Evolutionary conservation across 2,797 vertebrate species (phyloP), one percentile per base, ranked within the genome.

Genomic region (Manis crassicaudata): DNA sequence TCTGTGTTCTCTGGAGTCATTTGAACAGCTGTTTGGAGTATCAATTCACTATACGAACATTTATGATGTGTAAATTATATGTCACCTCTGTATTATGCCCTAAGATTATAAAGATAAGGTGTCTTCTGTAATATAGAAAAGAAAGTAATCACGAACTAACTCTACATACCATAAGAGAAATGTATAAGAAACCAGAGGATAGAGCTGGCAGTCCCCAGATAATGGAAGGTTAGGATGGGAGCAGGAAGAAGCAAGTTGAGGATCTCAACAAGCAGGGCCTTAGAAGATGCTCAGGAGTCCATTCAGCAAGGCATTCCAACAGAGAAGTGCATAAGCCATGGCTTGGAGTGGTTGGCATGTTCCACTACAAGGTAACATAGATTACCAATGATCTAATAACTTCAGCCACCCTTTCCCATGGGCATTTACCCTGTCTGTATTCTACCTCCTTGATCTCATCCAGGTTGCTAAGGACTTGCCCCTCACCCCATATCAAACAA

Each of bases 41-140:
- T 68, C 68, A 18, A 43, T 90, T 87, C 35, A 88, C 83, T 90
- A 56, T 29, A 73, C 84, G 40, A 88, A 72, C 23, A 95, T 75
- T 50, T 29, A 43, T 80, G 32, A 80, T 80, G 9, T 79, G 32
- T 32, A 80, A 32, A 84, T 85, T 95, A 60, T 18, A 25, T 77
- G 77, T 27, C 68, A 72, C 23, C 11, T 21, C 23, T 81, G 27
- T 81, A 27, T 68, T 37, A 62, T 27, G 6, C 56, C 32, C 18
- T 56, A 76, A 88, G 40, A 9, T 70, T 56, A 79, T 62, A 85
- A 75, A 92, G 52, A 62, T 29, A 76, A 77, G 37, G 9, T 37
- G 6, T 88, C n/a, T 92, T 94, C 52, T 23, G 68, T 46, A 46
- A 46, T 46, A 46, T 46, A 60, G 62, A 67, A 87, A 88, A 76